These are phyloP conservation scores for Drosophila fuyamai DNA, from an alignment of 1,140 invertebrate genomes.

Conservation along the genomic window DNA sequence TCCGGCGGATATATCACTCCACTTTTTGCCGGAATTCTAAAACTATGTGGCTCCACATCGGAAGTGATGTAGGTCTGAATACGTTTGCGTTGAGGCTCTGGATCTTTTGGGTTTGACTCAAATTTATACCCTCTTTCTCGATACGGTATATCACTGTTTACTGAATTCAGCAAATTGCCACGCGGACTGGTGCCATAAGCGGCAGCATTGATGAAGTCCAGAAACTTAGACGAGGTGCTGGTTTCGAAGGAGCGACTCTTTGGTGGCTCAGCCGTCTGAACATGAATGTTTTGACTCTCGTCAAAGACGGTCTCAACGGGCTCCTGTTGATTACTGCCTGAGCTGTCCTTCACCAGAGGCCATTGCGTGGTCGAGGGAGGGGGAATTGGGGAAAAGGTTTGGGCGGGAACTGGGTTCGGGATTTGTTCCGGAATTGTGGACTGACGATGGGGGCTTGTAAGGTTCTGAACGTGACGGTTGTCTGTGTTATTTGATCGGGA, in stretches of 20 bases:
- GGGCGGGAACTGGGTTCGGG: conserved; percentile 3
- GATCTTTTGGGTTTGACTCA: conserved; percentile 9
- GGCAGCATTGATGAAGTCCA: conserved; percentile 68
- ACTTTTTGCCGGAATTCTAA: conserved; percentile 38
- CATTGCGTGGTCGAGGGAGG: conserved; percentile 19
- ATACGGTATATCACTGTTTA: conserved; percentile 23
- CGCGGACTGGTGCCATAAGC: conserved; percentile 57
- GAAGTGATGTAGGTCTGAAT: conserved; percentile 76
- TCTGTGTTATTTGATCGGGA: conserved; percentile 1
- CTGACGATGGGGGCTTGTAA: conserved; percentile 13
- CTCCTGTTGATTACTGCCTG: conserved; percentile 38
- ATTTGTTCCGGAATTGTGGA: conserved; percentile 13
- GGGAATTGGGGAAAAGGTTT: conserved; percentile 1
- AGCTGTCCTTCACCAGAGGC: conserved; percentile 42
- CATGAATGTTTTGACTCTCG: conserved; percentile 65
- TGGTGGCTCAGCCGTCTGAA: conserved; percentile 58
- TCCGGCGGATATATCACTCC: conserved; percentile 6
- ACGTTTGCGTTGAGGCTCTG: conserved; percentile 52
- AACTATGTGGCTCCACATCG: conserved; percentile 76
- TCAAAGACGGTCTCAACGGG: conserved; percentile 63
- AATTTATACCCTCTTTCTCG: conserved; percentile 1
- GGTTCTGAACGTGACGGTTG: conserved; percentile 7
- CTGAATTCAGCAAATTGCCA: conserved; percentile 47
- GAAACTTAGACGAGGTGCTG: conserved; percentile 54
- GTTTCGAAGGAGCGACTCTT: conserved; percentile 52